Conservation (phyloP, 1,140 invertebrate genomes). For the Drosophila triauraria region DNA sequence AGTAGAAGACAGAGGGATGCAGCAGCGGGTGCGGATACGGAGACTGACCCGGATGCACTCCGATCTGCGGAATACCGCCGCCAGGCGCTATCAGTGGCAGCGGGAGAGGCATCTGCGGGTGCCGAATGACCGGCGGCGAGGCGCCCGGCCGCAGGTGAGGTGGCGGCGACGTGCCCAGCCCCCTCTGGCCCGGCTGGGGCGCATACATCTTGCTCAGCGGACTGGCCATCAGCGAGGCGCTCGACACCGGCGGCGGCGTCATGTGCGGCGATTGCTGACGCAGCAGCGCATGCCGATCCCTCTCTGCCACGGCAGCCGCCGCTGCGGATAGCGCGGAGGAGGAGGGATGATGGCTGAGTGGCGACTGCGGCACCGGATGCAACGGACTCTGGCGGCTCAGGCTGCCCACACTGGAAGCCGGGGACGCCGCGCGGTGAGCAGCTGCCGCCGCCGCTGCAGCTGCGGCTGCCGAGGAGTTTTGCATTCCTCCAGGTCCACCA, state of each 20-base stretch:
- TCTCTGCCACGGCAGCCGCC: conserved; percentile 78
- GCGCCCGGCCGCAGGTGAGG: conserved; percentile 82
- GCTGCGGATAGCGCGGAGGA: conserved; percentile 78
- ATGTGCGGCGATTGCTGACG: conserved; percentile 85
- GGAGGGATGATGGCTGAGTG: conserved; percentile 80
- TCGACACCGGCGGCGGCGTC: conserved; percentile 85
- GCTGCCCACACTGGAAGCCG: conserved; percentile 78
- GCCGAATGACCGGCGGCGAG: conserved; percentile 84
- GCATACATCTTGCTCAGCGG: conserved; percentile 84
- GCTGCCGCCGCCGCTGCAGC: conserved; percentile 68
- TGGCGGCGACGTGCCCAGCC: conserved; percentile 84
- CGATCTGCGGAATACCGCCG: conserved; percentile 80
- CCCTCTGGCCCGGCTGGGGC: conserved; percentile 75
- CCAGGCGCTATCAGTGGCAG: conserved; percentile 80
- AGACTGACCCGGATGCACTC: conserved; percentile 83
- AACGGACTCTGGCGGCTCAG: conserved; percentile 81
- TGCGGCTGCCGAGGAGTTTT: conserved; percentile 62
- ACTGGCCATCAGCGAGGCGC: conserved; percentile 84
- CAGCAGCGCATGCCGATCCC: conserved; percentile 83
- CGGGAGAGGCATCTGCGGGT: conserved; percentile 84
- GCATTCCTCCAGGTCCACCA: conserved; percentile 51
- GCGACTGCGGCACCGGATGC: conserved; percentile 81
- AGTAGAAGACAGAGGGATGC: conserved; percentile 84
- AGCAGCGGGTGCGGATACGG: conserved; percentile 83
- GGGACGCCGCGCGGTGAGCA: conserved; percentile 80